Evolutionary conservation across 2,113 vertebrate genomes (phyloP).

Genomic region (Hippocampus zosterae): DNA sequence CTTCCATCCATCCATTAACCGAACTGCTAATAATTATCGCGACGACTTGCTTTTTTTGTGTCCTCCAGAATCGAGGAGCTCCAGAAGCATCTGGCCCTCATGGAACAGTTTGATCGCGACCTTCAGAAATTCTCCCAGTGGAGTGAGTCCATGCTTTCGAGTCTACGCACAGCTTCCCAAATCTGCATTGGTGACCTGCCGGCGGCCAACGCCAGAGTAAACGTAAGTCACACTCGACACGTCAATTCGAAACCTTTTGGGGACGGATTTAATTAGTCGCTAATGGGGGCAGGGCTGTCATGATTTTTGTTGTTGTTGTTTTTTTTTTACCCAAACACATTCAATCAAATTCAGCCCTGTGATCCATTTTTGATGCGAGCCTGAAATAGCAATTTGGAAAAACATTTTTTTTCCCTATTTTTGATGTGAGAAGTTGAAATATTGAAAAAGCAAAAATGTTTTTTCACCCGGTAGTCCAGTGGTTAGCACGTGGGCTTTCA

Average conservation of each 20-base stretch:
- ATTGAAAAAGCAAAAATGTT: no score
- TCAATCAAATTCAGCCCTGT: background rate
- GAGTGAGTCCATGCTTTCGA: conserved; percentile 83
- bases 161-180: conserved; percentile 78
- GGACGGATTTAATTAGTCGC: no score
- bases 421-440: background rate
- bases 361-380: background rate
- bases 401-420: background rate
- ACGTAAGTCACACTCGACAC: conserved; percentile 69
- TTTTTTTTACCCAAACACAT: background rate
- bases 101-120: conserved; percentile 81
- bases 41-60: background rate
- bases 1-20: no score
- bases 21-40: background rate
- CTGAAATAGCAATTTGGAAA: no score
- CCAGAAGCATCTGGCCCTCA: conserved; percentile 75
- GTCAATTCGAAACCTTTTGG: no score
- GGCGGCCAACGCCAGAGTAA: conserved; percentile 68
- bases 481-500: no score
- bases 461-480: no score
- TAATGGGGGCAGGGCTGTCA: no score
- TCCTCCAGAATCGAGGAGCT: conserved; percentile 77
- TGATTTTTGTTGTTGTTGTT: no score
- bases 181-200: conserved; percentile 77
- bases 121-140: conserved; percentile 85